These are phyloP conservation scores for Anguilla obscura DNA, from an alignment of 2,797 vertebrate genomes.

Conservation along the genomic window DNA sequence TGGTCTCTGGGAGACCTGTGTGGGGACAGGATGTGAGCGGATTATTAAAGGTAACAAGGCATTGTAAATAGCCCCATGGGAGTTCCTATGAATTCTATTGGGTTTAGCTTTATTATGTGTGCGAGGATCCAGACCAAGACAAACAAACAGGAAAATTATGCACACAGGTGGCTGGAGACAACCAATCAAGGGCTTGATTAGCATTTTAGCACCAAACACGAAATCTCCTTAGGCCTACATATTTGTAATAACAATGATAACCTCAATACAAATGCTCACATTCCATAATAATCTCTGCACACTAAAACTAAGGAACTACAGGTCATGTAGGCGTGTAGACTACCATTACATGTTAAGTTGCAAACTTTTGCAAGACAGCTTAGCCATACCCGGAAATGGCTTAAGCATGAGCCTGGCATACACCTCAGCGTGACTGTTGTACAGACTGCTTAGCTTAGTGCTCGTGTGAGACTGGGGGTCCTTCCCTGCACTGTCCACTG, in stretches of 20 bases:
- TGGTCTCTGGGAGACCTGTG: background rate
- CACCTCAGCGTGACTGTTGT: background rate
- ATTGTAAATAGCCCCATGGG: background rate
- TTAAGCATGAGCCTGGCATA: background rate
- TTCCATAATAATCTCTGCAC: background rate
- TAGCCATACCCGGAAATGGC: background rate
- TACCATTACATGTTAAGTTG: background rate
- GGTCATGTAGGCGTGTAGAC: background rate
- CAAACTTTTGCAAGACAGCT: background rate
- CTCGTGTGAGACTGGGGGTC: background rate
- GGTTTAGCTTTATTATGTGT: background rate
- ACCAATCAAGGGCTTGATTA: background rate
- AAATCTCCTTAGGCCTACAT: background rate
- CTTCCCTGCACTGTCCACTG: background rate
- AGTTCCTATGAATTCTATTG: background rate
- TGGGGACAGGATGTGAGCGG: background rate
- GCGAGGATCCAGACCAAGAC: background rate
- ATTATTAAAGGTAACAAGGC: slow-evolving; percentile 10
- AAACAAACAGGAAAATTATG: background rate
- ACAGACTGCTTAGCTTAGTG: background rate
- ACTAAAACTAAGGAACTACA: background rate
- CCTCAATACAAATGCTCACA: background rate
- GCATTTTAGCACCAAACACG: background rate
- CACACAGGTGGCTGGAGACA: no score
- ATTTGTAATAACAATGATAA: background rate